A percentile compares a stretch with the other conserved stretches of the same genome.
These are phyloP conservation scores for Sisor rabdophorus DNA, from an alignment of 2,113 vertebrate species.

Conservation along the genomic window DNA sequence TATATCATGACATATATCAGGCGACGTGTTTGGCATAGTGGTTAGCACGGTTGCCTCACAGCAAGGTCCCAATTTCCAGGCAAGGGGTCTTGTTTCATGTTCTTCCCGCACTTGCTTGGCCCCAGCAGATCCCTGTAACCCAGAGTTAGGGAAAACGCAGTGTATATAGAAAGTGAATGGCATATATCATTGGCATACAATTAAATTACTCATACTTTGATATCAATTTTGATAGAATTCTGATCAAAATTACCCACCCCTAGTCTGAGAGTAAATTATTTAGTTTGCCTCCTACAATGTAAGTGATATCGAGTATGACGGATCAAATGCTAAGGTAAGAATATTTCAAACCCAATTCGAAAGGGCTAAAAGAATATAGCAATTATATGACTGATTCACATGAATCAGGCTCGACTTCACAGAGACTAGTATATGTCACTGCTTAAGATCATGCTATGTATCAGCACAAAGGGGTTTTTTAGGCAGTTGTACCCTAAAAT, in stretches of 20 bases:
- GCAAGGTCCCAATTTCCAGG: too few species aligned
- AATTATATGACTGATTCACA: neutral
- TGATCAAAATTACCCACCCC: neutral
- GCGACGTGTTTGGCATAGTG: too few species aligned
- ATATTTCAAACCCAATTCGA: conserved; percentile 2
- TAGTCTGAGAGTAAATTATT: neutral
- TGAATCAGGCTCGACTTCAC: conserved; percentile 22
- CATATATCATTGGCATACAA: too few species aligned
- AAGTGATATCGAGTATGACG: neutral
- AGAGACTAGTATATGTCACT: conserved; percentile 41
- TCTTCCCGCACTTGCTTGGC: too few species aligned
- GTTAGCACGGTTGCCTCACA: too few species aligned
- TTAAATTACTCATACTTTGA: too few species aligned
- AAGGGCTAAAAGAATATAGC: neutral
- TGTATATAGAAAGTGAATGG: too few species aligned
- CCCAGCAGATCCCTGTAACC: too few species aligned
- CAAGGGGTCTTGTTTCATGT: too few species aligned
- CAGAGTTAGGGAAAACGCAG: too few species aligned
- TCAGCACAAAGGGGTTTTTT: conserved; percentile 29
- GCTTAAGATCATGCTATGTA: conserved; percentile 27
- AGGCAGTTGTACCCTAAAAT: conserved; percentile 35
- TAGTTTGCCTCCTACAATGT: conserved; percentile 3
- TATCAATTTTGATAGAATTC: too few species aligned
- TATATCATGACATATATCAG: too few species aligned
- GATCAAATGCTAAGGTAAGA: conserved; percentile 30